Conservation (phyloP, 2,888 invertebrate species). For the Camponotus fellah region DNA sequence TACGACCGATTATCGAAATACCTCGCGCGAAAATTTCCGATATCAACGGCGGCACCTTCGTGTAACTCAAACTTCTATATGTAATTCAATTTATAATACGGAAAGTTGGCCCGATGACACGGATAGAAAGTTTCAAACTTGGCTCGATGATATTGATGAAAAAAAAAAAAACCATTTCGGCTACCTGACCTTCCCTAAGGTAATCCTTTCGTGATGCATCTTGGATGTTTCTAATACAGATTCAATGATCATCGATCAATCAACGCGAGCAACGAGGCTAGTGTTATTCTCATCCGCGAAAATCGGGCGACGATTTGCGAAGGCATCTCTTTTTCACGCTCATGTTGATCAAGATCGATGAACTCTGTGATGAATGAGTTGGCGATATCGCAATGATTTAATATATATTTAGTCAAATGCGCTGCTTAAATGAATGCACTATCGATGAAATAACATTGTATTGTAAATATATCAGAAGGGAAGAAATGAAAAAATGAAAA, state of each 20-base stretch:
- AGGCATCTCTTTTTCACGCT: slow-evolving; percentile 37
- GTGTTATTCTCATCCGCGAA: slow-evolving; percentile 55
- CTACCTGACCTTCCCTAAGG: slow-evolving; percentile 48
- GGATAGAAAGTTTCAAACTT: slow-evolving; percentile 44
- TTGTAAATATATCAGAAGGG: not conserved
- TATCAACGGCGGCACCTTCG: not conserved
- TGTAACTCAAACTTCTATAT: slow-evolving; percentile 2
- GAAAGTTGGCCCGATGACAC: slow-evolving; percentile 45
- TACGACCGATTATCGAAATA: not conserved
- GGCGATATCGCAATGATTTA: not conserved
- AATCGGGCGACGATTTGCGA: slow-evolving; percentile 64
- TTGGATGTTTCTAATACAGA: slow-evolving; percentile 61
- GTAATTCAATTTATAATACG: slow-evolving; percentile 39
- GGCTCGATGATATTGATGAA: slow-evolving; percentile 57
- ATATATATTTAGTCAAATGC: not conserved
- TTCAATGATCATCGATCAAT: slow-evolving; percentile 70
- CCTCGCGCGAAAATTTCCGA: not conserved
- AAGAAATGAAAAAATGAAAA: not conserved
- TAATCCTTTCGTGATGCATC: slow-evolving; percentile 47
- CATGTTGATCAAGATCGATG: slow-evolving; percentile 64
- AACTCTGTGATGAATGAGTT: not conserved
- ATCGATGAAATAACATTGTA: not conserved
- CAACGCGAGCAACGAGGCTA: slow-evolving; percentile 62
- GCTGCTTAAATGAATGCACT: not conserved
- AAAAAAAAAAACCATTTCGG: slow-evolving; percentile 22